These are phyloP conservation scores for Gastrophryne carolinensis DNA, from an alignment of 2,797 vertebrate species.

Conservation along the genomic window DNA sequence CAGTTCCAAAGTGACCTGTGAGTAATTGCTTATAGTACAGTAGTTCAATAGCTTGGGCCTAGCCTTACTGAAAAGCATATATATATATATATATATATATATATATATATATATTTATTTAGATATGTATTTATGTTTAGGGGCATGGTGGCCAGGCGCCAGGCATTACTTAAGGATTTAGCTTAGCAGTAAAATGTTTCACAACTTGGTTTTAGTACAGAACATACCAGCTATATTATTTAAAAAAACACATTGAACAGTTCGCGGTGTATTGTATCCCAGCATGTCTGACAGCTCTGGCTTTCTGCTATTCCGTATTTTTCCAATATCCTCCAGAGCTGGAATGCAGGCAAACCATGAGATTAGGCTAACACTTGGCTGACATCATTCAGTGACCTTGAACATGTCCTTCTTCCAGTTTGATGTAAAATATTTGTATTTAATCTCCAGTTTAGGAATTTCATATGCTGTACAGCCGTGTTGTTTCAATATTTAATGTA, in stretches of 20 bases:
- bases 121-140: too few relatives aligned
- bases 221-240: not conserved
- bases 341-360: not conserved
- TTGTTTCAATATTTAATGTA: not conserved
- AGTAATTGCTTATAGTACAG: too few relatives aligned
- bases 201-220: too few relatives aligned
- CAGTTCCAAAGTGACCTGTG: too few relatives aligned
- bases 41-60: too few relatives aligned
- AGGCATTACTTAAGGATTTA: too few relatives aligned
- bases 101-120: too few relatives aligned
- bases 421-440: not conserved
- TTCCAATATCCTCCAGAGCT: not conserved
- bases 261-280: not conserved
- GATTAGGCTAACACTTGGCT: not conserved
- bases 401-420: not conserved
- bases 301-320: not conserved
- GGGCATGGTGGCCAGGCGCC: too few relatives aligned
- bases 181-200: too few relatives aligned
- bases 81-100: too few relatives aligned
- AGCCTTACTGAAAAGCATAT: too few relatives aligned
- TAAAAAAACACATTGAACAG: not conserved
- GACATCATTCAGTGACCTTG: slow-evolving; percentile 6
- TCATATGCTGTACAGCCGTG: not conserved
- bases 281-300: not conserved
- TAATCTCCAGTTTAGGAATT: slow-evolving; percentile 24